phyloP scores from a whole-genome alignment of 2,113 vertebrate species.

The Plestiodon gilberti region DNA sequence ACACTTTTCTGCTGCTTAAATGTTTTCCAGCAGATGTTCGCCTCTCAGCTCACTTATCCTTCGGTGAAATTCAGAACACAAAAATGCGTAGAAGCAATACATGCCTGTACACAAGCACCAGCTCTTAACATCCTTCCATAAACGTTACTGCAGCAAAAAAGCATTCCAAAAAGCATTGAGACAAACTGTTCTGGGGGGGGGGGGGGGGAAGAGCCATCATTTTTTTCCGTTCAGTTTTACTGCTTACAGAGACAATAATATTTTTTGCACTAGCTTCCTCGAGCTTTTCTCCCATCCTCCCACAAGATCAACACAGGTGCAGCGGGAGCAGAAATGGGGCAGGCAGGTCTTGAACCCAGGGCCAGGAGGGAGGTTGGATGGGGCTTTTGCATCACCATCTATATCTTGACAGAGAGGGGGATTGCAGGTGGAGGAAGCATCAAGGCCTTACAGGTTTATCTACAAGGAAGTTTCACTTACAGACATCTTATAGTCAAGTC shows the following conservation, averaged over 20 bases:
- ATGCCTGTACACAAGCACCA: background rate
- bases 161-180: background rate
- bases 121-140: background rate
- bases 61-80: slow-evolving; percentile 7
- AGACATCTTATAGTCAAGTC: too few species aligned
- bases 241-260: background rate
- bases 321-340: too few species aligned
- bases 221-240: background rate
- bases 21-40: slow-evolving; percentile 5
- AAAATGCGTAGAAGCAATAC: background rate
- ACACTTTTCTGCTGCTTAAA: slow-evolving; percentile 8
- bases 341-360: too few species aligned
- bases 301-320: too few species aligned
- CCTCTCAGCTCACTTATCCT: background rate
- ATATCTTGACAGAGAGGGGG: background rate
- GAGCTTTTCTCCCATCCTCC: too few species aligned
- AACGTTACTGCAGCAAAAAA: background rate
- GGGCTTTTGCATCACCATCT: too few species aligned
- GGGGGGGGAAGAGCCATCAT: background rate
- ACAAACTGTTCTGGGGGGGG: background rate
- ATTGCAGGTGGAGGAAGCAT: background rate
- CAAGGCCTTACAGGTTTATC: too few species aligned
- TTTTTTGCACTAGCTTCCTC: background rate
- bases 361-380: too few species aligned
- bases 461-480: too few species aligned